A percentile compares a stretch with the other conserved stretches of the same genome.
phyloP scores from a whole-genome alignment of 2,113 vertebrate genomes.

The Actinemys pallida region DNA sequence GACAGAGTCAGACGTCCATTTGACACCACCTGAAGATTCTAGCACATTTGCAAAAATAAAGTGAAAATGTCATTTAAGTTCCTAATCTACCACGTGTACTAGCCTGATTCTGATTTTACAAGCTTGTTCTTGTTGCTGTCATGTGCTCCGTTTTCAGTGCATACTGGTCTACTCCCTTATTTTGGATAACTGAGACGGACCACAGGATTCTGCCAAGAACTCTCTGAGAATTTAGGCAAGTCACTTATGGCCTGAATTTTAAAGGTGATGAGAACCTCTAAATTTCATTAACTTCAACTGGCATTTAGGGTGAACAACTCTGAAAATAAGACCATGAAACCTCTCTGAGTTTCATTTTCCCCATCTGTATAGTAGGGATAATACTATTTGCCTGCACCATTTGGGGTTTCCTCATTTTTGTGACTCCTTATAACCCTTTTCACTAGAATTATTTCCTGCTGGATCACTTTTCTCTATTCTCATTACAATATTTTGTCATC shows the following conservation, averaged over 20 bases:
- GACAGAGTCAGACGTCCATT: neutral
- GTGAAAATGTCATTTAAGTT: neutral
- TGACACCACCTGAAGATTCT: neutral
- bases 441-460: neutral
- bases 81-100: neutral
- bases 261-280: neutral
- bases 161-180: neutral
- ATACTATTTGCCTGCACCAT: neutral
- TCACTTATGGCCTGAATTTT: neutral
- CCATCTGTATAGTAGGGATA: neutral
- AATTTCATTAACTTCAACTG: neutral
- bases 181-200: neutral
- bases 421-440: neutral
- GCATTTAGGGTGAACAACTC: neutral
- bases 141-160: neutral
- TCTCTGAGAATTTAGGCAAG: neutral
- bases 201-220: neutral
- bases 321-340: neutral
- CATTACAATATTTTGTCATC: neutral
- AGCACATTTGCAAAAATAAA: neutral
- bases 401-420: fast-evolving
- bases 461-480: neutral
- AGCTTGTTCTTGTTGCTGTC: neutral
- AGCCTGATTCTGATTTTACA: neutral
- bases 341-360: neutral